These are phyloP conservation scores for Eonycteris spelaea DNA, from an alignment of 2,113 vertebrate species.

Conservation along the genomic window DNA sequence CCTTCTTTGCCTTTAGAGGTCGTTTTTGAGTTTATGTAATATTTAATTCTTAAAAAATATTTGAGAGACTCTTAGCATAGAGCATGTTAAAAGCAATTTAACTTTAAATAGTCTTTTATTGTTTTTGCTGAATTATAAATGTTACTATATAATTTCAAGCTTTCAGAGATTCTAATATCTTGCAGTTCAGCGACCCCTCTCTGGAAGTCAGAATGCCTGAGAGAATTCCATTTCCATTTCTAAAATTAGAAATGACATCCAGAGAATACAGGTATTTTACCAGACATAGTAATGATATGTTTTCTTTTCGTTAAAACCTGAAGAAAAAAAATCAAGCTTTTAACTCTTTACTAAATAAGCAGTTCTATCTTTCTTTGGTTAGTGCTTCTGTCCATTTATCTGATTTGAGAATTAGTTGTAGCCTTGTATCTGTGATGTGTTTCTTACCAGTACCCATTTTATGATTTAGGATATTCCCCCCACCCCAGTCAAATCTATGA, in stretches of 20 bases:
- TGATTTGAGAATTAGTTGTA: not conserved
- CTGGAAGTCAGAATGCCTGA: slow-evolving; percentile 49
- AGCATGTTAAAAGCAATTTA: slow-evolving; percentile 6
- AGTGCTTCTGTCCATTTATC: not conserved
- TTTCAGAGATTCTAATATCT: slow-evolving; percentile 25
- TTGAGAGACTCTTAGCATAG: not conserved
- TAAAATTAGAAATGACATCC: slow-evolving; percentile 55
- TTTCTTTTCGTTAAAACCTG: slow-evolving; percentile 46
- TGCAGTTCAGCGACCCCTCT: slow-evolving; percentile 11
- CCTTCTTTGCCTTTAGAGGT: not conserved
- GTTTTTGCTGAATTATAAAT: slow-evolving; percentile 44
- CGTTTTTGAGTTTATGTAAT: slow-evolving; percentile 15
- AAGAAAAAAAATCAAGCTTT: slow-evolving; percentile 26
- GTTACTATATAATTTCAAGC: slow-evolving; percentile 37
- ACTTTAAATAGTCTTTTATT: slow-evolving; percentile 32
- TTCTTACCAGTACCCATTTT: not conserved
- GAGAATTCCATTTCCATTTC: slow-evolving; percentile 51
- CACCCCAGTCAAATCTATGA: not conserved
- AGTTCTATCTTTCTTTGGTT: not conserved
- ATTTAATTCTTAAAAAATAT: slow-evolving; percentile 54
- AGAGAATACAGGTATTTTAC: slow-evolving; percentile 42
- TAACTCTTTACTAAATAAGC: slow-evolving; percentile 25
- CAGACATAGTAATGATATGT: slow-evolving; percentile 53
- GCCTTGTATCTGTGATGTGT: not conserved
- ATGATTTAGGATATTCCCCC: not conserved